A percentile compares a stretch with the other conserved stretches of the same genome.
phyloP scores from a whole-genome alignment of 2,888 invertebrate species.

The Drosophila quasianomalipes region DNA sequence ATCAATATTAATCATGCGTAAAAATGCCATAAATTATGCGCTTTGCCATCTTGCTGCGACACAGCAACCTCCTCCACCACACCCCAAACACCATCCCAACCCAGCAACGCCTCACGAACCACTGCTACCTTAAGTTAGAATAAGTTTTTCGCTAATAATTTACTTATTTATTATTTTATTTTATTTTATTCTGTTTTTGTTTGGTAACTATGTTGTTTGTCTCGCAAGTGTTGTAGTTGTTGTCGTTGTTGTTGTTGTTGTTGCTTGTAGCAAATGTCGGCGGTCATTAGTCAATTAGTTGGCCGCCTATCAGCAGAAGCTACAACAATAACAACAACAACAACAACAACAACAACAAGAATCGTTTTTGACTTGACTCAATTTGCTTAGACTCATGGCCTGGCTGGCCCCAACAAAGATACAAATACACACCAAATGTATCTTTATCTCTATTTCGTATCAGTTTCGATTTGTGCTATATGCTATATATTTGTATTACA shows the following conservation, averaged over 20 bases:
- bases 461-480: conserved; percentile 14
- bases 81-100: neutral
- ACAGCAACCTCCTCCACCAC: neutral
- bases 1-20: conserved; percentile 82
- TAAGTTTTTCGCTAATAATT: neutral
- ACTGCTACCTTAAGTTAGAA: conserved; percentile 22
- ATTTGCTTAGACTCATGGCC: conserved; percentile 46
- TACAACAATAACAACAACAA: neutral
- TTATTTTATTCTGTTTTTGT: conserved; percentile 16
- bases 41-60: conserved; percentile 18
- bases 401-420: conserved; percentile 4
- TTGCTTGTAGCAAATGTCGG: conserved; percentile 67
- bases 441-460: conserved; percentile 25
- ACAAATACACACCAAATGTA: conserved; percentile 24
- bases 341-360: neutral
- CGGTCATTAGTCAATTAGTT: conserved; percentile 76
- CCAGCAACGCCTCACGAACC: neutral
- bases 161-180: neutral
- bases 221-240: conserved; percentile 12
- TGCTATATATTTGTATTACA: neutral
- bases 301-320: conserved; percentile 55
- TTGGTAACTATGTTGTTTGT: conserved; percentile 41
- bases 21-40: conserved; percentile 76
- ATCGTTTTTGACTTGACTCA: conserved; percentile 42
- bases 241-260: conserved; percentile 33